These are phyloP conservation scores for Artemia sinica DNA, from an alignment of 2,888 invertebrate species.

Conservation along the genomic window DNA sequence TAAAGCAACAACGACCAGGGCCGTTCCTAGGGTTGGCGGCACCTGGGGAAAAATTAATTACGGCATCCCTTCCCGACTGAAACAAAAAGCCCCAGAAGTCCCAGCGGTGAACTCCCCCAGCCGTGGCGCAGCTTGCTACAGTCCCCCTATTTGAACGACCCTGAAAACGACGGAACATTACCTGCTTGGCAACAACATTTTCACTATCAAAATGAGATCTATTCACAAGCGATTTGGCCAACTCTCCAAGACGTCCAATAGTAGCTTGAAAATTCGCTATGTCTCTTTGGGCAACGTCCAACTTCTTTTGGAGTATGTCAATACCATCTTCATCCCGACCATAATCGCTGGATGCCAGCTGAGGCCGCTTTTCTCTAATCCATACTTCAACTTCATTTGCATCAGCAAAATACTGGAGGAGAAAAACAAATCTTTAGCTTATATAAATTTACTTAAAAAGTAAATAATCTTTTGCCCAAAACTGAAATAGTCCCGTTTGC, in stretches of 20 bases:
- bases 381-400: constrained; percentile 79
- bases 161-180: no score
- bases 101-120: no score
- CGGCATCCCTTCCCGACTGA: no score
- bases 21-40: no score
- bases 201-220: constrained; percentile 61
- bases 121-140: no score
- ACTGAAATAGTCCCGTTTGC: no score
- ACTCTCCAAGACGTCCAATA: constrained; percentile 48
- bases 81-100: no score
- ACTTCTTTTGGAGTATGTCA: constrained; percentile 56
- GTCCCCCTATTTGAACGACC: no score
- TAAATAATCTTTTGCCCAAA: no score
- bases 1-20: no score
- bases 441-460: no score
- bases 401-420: constrained; percentile 61
- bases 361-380: constrained; percentile 65
- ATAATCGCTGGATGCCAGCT: constrained; percentile 54
- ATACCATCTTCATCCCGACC: constrained; percentile 78
- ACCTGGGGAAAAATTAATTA: no score
- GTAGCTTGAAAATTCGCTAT: constrained; percentile 56
- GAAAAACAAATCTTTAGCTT: constrained; percentile 19
- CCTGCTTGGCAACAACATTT: constrained; percentile 49
- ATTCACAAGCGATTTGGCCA: constrained; percentile 48
- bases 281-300: constrained; percentile 67